These are phyloP conservation scores for Sisyra terminalis DNA, from an alignment of 2,888 invertebrate genomes.

Conservation along the genomic window DNA sequence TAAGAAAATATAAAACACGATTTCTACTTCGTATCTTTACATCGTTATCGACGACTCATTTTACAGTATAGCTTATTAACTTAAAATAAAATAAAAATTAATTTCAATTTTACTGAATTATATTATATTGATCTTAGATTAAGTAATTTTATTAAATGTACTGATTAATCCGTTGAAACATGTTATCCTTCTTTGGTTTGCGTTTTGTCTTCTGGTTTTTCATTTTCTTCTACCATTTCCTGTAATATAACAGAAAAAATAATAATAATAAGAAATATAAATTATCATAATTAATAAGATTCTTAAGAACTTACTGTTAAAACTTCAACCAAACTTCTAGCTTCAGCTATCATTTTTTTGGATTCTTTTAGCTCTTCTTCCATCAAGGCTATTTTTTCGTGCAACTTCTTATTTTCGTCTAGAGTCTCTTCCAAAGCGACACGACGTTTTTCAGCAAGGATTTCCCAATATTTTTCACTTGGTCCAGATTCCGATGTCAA, in stretches of 20 bases:
- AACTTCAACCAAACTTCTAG: conserved; percentile 56
- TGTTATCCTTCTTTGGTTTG: too few species aligned
- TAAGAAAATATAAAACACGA: too few species aligned
- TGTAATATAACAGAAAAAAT: conserved; percentile 25
- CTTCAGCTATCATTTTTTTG: conserved; percentile 58
- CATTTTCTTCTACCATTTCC: conserved; percentile 46
- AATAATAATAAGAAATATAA: conserved; percentile 11
- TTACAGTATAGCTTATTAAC: too few species aligned
- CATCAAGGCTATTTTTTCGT: conserved; percentile 27
- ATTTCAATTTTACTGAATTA: too few species aligned
- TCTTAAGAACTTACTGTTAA: conserved; percentile 37
- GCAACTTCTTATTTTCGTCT: conserved; percentile 47
- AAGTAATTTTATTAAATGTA: too few species aligned
- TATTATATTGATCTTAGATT: too few species aligned
- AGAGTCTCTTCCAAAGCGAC: conserved; percentile 54
- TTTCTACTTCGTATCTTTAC: too few species aligned
- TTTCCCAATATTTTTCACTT: conserved; percentile 60
- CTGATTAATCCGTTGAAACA: too few species aligned
- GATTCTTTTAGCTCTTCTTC: conserved; percentile 46
- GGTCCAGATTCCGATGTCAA: conserved; percentile 50
- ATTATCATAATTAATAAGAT: conserved; percentile 2
- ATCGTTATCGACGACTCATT: too few species aligned
- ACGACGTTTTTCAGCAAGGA: conserved; percentile 56
- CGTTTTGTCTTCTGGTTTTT: conserved; percentile 24
- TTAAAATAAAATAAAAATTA: too few species aligned